Evolutionary conservation across 2,888 invertebrate genomes (phyloP).

Genomic region (Netelia melanura): DNA sequence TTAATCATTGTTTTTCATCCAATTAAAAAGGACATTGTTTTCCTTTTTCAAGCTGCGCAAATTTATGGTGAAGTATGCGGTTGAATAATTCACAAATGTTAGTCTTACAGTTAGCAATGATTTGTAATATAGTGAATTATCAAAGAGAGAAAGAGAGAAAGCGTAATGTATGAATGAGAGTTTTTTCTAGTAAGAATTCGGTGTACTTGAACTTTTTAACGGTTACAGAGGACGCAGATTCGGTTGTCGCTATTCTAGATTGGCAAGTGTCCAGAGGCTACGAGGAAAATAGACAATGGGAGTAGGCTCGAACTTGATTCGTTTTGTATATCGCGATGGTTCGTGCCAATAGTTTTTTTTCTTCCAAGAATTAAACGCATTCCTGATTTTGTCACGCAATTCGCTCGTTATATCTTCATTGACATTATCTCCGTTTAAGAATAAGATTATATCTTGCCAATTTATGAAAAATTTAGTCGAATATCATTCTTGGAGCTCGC

Average conservation of each 20-base stretch:
- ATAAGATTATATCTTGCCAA: neutral
- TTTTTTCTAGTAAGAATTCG: constrained; percentile 50
- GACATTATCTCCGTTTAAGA: neutral
- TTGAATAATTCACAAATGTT: neutral
- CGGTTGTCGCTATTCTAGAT: constrained; percentile 56
- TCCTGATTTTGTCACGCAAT: constrained; percentile 21
- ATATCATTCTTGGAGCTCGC: too few relatives aligned
- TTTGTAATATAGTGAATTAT: neutral
- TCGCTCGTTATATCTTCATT: constrained; percentile 8
- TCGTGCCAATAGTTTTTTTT: constrained; percentile 24
- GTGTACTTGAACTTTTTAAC: constrained; percentile 63
- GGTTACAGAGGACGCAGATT: constrained; percentile 33
- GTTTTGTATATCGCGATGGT: neutral
- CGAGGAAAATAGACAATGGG: constrained; percentile 11
- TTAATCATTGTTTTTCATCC: neutral
- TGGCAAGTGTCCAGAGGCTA: constrained; percentile 60
- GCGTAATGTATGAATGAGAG: neutral
- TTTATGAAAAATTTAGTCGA: neutral
- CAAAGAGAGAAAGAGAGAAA: neutral
- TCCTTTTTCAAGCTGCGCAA: constrained; percentile 47
- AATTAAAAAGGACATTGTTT: neutral
- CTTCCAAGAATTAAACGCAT: constrained; percentile 46
- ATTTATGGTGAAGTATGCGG: constrained; percentile 44
- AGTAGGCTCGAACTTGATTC: constrained; percentile 36
- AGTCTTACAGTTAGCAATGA: neutral